Evolutionary conservation across 2,113 vertebrate species (phyloP), one percentile per base, ranked within the genome.

Genomic region (Reinhardtius hippoglossoides): DNA sequence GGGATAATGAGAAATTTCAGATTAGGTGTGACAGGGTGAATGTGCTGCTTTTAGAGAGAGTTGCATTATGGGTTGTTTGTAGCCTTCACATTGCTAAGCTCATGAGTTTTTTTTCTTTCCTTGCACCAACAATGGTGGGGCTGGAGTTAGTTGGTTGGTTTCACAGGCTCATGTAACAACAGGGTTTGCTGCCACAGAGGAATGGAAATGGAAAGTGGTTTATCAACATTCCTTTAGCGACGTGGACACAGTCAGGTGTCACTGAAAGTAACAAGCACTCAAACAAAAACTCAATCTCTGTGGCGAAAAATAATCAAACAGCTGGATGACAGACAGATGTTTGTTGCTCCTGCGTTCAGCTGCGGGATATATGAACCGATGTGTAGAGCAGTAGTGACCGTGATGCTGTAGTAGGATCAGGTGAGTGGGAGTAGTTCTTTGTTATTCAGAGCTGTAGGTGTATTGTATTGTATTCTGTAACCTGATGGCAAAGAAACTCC

Each of bases 391-490:
- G 50, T 35, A 63, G 70, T 60, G 50, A 37, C 12, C 9, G 76
- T 31, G 67, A 69, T 74, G 40, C 27, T 40, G 60, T 60, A 27
- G 60, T 78, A 24, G 44, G 40, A 57, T 21, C 40, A 69, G 76
- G 10, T 55, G 54, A 60, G 68, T 83, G 55, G 68, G 74, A 71
- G 73, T 61, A 48, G 63, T 56, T 67, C 68, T 70, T 70, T 12
- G 23, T 15, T 48, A 56, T 48, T 37, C 67, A 60, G 13, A 68
- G 50, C 31, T 48, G 76, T 60, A 60, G 57, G 63, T 72, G 66
- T 60, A 13, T 21, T 55, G 57, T 48, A 55, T 48, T 67, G 31
- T 69, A n/a, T 62, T 21, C n/a, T 54, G 42, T 18, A 76, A 15
- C 14, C 3, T 60, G 23, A 52, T 20, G 48, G 18, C 4, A 7